phyloP scores from a whole-genome alignment of 2,113 vertebrate genomes.

The Podarcis muralis region DNA sequence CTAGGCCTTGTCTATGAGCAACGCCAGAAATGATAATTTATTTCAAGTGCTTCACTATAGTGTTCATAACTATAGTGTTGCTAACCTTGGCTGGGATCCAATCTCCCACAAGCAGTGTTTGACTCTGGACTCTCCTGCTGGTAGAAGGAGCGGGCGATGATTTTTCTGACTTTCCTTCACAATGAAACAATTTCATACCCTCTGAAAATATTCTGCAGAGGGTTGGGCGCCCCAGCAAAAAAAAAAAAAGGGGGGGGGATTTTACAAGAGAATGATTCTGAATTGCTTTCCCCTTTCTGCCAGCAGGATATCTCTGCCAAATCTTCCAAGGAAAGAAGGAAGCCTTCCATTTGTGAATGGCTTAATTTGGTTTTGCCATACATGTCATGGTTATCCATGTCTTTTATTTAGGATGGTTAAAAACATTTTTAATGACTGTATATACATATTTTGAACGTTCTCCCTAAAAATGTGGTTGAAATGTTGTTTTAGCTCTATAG shows the following conservation, averaged over 20 bases:
- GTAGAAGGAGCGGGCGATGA: no score
- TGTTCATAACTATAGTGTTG: background rate
- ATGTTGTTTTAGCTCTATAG: slow-evolving; percentile 87
- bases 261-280: background rate
- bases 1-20: background rate
- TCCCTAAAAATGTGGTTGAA: background rate
- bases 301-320: background rate
- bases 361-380: background rate
- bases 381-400: background rate
- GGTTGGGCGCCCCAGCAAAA: background rate
- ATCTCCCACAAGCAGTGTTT: no score
- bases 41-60: background rate
- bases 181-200: background rate
- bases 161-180: no score
- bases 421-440: background rate
- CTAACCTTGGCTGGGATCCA: background rate
- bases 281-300: background rate
- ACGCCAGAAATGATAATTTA: background rate
- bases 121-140: no score
- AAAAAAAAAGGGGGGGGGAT: fast-evolving
- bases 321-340: background rate
- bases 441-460: background rate
- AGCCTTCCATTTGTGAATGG: background rate
- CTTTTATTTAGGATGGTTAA: background rate
- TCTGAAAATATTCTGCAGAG: background rate